Conservation (phyloP, 2,797 vertebrate genomes). For the Microctenopoma stevenorrisi region DNA sequence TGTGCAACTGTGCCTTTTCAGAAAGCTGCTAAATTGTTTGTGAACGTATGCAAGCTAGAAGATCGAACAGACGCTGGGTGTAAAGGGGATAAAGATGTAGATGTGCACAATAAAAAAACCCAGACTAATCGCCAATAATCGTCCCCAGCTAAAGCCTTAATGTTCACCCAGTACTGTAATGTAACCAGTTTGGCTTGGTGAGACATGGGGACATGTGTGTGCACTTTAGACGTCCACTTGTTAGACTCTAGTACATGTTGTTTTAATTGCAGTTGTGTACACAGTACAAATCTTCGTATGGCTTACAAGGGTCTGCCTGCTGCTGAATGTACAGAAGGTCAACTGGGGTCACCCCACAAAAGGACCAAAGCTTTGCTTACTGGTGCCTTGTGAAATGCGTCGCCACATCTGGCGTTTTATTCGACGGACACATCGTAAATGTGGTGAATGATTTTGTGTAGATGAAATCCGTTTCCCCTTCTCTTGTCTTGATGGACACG, state of each 20-base stretch:
- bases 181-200: not conserved
- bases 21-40: conserved; percentile 52
- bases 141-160: conserved; percentile 28
- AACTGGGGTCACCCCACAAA: conserved; percentile 18
- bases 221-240: conserved; percentile 50
- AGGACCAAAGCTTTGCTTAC: conserved; percentile 49
- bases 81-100: not conserved
- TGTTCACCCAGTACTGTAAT: conserved; percentile 26
- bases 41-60: conserved; percentile 1
- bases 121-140: not conserved
- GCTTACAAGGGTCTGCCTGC: not conserved
- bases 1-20: conserved; percentile 45
- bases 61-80: not conserved
- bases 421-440: not conserved
- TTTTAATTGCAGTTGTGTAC: conserved; percentile 1
- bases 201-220: conserved; percentile 1
- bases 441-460: not conserved
- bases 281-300: not conserved
- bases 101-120: conserved; percentile 1
- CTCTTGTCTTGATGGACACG: not conserved
- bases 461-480: not conserved
- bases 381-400: conserved; percentile 52
- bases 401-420: not conserved
- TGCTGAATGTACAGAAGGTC: conserved; percentile 13
- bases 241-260: conserved; percentile 31